Conservation (phyloP, 2,888 invertebrate species). For the Coelinius sp. region DNA sequence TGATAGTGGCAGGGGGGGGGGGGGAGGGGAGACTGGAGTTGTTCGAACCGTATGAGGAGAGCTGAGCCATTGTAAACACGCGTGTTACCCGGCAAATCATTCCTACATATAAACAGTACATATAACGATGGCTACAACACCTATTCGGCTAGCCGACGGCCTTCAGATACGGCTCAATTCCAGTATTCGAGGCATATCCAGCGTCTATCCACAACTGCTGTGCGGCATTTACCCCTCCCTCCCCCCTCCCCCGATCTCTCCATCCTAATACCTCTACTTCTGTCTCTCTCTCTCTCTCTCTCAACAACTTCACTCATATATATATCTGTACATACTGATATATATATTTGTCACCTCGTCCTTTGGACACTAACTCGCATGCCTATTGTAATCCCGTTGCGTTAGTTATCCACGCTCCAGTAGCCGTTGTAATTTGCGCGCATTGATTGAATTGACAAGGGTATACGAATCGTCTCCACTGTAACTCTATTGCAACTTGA, state of each 20-base stretch:
- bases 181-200: slow-evolving; percentile 24
- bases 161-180: slow-evolving; percentile 31
- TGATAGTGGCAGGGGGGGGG: not conserved
- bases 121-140: slow-evolving; percentile 1
- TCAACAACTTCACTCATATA: slow-evolving; percentile 45
- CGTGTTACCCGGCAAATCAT: slow-evolving; percentile 60
- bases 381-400: slow-evolving; percentile 64
- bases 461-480: slow-evolving; percentile 22
- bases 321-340: not conserved
- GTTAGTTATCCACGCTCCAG: slow-evolving; percentile 60
- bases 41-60: slow-evolving; percentile 63
- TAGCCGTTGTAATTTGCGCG: slow-evolving; percentile 63
- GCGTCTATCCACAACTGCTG: not conserved
- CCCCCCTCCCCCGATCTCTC: too few species aligned
- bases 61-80: slow-evolving; percentile 68
- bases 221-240: slow-evolving; percentile 9
- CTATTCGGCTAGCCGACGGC: slow-evolving; percentile 3
- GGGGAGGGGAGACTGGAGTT: too few species aligned
- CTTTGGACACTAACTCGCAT: slow-evolving; percentile 4
- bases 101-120: slow-evolving; percentile 9
- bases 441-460: slow-evolving; percentile 65
- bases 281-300: too few species aligned
- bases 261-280: slow-evolving; percentile 27
- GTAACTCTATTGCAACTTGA: slow-evolving; percentile 18
- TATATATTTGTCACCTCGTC: slow-evolving; percentile 12